Evolutionary conservation across 2,888 invertebrate genomes (phyloP).

Genomic region (Timema cristinae): DNA sequence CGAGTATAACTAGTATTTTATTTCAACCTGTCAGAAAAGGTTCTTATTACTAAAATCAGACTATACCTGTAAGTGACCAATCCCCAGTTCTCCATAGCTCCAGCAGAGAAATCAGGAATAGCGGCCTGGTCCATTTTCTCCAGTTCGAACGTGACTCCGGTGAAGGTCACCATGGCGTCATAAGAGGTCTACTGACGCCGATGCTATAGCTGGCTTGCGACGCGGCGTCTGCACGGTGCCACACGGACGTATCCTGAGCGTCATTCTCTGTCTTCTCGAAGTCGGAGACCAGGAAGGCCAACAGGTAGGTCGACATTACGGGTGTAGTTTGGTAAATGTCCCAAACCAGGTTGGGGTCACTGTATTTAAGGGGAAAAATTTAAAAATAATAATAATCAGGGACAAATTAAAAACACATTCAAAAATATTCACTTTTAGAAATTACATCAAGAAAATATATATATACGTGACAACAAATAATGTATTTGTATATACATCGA

Average conservation of each 20-base stretch:
- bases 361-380: not conserved
- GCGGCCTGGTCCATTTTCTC: constrained; percentile 48
- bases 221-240: constrained; percentile 22
- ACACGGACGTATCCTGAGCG: constrained; percentile 14
- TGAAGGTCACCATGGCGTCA: constrained; percentile 42
- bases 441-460: too few species aligned
- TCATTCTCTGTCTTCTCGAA: not conserved
- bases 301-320: constrained; percentile 60
- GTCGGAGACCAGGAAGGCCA: constrained; percentile 46
- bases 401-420: not conserved
- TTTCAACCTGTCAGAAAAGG: not conserved
- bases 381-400: not conserved
- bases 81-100: constrained; percentile 70
- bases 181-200: constrained; percentile 43
- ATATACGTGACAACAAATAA: too few species aligned
- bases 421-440: not conserved
- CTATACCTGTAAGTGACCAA: constrained; percentile 65
- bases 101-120: constrained; percentile 40
- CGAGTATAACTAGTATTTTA: not conserved
- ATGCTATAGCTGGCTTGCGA: constrained; percentile 46
- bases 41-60: constrained; percentile 12
- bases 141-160: constrained; percentile 44
- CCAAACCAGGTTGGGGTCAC: not conserved
- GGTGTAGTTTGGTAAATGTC: constrained; percentile 46
- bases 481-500: too few species aligned